Conservation (phyloP, 2,113 vertebrate genomes). For the Gavia stellata region DNA sequence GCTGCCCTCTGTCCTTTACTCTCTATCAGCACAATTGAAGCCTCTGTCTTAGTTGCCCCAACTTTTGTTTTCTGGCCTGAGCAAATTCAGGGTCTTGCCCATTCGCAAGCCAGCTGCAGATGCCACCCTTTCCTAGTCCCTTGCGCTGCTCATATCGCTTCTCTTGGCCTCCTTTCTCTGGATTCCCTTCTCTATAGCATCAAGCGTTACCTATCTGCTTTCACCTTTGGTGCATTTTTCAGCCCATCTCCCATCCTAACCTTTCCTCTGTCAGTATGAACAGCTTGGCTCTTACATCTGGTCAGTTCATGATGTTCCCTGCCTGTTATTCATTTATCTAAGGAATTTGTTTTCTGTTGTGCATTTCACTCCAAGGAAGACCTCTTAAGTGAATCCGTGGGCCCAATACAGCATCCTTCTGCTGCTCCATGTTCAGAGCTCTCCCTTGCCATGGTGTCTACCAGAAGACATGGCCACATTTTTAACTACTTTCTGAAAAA, state of each 20-base stretch:
- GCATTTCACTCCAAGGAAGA: neutral
- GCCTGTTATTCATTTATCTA: neutral
- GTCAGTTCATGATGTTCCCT: neutral
- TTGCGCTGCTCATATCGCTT: neutral
- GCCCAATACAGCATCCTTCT: neutral
- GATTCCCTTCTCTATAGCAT: neutral
- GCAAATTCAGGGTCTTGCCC: neutral
- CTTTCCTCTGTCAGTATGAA: neutral
- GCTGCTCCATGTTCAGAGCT: neutral
- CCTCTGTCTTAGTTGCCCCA: neutral
- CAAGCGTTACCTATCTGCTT: neutral
- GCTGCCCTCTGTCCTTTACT: neutral
- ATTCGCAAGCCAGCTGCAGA: neutral
- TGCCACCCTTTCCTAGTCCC: neutral
- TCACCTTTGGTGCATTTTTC: neutral
- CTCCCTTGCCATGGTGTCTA: neutral
- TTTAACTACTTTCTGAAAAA: neutral
- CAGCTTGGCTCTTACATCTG: neutral
- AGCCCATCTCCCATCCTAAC: neutral
- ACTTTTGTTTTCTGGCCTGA: neutral
- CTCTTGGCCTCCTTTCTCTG: neutral
- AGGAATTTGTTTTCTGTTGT: neutral
- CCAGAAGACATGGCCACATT: neutral
- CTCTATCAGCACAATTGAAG: neutral
- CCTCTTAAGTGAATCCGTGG: neutral